Evolutionary conservation across 2,113 vertebrate genomes (phyloP).

Genomic region (Chroicocephalus ridibundus): DNA sequence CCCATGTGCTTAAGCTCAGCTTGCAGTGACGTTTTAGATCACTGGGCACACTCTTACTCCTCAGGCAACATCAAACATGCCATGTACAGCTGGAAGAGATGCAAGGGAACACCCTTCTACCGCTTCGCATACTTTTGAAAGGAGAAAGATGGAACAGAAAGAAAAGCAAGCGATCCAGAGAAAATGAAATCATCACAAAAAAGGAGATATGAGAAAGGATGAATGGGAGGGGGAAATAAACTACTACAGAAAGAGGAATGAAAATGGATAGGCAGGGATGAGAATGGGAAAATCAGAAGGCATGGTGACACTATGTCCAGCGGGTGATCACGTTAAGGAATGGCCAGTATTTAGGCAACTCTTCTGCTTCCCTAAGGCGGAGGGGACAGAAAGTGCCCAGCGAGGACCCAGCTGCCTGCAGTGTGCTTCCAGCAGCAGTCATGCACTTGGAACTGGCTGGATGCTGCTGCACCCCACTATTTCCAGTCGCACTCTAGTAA

Average conservation of each 20-base stretch:
- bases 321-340: not conserved
- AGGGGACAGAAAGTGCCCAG: not conserved
- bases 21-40: not conserved
- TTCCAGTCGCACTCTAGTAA: not conserved
- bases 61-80: not conserved
- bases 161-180: not conserved
- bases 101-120: not conserved
- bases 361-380: not conserved
- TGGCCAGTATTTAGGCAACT: not conserved
- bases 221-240: not conserved
- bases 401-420: rapidly evolving
- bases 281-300: not conserved
- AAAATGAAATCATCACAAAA: not conserved
- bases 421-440: not conserved
- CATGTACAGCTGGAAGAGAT: not conserved
- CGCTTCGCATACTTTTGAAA: not conserved
- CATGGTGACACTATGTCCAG: not conserved
- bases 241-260: not conserved
- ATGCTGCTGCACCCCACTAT: not conserved
- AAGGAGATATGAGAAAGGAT: not conserved
- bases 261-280: not conserved
- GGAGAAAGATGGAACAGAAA: not conserved
- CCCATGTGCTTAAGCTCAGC: not conserved
- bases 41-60: not conserved
- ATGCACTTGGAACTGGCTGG: not conserved